Evolutionary conservation across 2,113 vertebrate genomes (phyloP), one percentile per base, ranked within the genome.

Genomic region (Hiodon alosoides): DNA sequence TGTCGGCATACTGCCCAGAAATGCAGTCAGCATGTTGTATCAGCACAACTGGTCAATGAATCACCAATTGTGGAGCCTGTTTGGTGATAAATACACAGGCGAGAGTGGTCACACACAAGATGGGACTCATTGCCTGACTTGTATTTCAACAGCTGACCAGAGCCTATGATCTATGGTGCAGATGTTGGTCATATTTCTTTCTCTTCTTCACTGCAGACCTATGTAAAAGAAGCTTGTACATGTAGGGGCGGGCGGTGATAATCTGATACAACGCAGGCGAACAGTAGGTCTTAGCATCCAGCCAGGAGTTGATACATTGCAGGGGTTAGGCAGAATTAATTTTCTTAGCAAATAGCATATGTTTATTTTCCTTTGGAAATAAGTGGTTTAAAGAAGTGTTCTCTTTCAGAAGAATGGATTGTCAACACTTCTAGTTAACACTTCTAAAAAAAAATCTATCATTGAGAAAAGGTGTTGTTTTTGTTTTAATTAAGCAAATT

Each of bases 1-100:
- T 69, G 67, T 64, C n/a, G 74, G 76, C 81, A 74, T 54, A 77
- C 71, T 81, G 79, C 79, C 83, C 84, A 60, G 81, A 83, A 83
- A 87, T 81, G 85, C 77, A 78, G 84, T 88, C 84, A 85, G 86
- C 83, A 79, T 81, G 82, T 85, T 90, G 85, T 85, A 88, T 86
- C 85, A 85, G 85, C 71, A 31, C 55, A 82, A 81, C 82, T 76
- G 78, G 77, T 84, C 83, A 81, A 90, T 91, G 89, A 90, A 90
- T 91, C 86, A 87, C 81, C 72, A 79, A 72, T 79, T 83, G 86
- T 81, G 80, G 78, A 83, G 86, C 81, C 76, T 77, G 78, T 86
- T 80, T 82, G 84, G 86, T 88, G 88, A 91, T 90, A 88, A 92
- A 91, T 90, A 86, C 84, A 85, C 86, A 76, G 82, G 85, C 86